Conservation (phyloP, 2,888 invertebrate species). For the Stratiomys singularior region DNA sequence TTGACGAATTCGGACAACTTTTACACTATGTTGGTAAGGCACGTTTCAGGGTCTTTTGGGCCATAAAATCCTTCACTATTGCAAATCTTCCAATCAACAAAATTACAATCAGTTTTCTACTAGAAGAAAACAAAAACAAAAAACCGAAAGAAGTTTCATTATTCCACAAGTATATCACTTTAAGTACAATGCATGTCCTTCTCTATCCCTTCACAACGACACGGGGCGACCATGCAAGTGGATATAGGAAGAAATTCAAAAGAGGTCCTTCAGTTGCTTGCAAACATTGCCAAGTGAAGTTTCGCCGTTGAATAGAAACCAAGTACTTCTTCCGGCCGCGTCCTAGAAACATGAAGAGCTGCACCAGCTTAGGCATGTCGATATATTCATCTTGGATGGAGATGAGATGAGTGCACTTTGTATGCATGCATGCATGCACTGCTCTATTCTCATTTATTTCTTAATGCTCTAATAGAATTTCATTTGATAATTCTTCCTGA, state of each 20-base stretch:
- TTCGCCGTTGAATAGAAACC: constrained; percentile 39
- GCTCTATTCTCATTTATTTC: not conserved
- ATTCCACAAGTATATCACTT: constrained; percentile 40
- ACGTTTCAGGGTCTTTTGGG: not conserved
- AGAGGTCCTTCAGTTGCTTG: constrained; percentile 43
- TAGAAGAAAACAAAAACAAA: not conserved
- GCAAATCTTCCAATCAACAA: not conserved
- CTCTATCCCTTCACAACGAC: not conserved
- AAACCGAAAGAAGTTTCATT: constrained; percentile 33
- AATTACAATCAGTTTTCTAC: constrained; percentile 12
- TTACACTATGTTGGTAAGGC: too few species aligned
- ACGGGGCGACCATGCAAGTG: not conserved
- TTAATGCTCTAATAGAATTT: constrained; percentile 32
- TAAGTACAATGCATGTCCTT: constrained; percentile 5
- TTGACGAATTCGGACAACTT: not conserved
- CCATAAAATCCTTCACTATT: not conserved
- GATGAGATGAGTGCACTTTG: not conserved
- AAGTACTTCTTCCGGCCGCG: constrained; percentile 33
- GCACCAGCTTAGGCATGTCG: not conserved
- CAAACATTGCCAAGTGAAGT: constrained; percentile 45
- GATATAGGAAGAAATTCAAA: constrained; percentile 40
- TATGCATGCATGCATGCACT: not conserved
- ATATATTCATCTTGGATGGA: not conserved
- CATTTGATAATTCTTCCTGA: constrained; percentile 31
- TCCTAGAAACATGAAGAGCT: constrained; percentile 20